Percentiles rank a stretch among this genome's conserved stretches.
These are phyloP conservation scores for Halesus radiatus DNA, from an alignment of 1,140 invertebrate species.

Conservation along the genomic window DNA sequence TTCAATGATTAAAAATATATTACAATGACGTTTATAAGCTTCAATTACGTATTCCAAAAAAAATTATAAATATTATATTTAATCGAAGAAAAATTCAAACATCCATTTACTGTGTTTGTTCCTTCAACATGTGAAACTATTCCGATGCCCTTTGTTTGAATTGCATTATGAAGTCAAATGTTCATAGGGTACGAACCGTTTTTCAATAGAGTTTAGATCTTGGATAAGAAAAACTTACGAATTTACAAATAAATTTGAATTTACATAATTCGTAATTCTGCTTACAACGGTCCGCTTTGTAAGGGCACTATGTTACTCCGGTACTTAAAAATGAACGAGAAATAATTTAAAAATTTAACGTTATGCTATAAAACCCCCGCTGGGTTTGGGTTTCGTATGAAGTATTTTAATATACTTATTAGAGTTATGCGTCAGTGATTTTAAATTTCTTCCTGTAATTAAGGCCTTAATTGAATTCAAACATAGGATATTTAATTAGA, in stretches of 20 bases:
- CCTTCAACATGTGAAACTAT: neutral
- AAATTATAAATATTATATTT: too few species aligned
- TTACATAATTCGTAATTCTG: slow-evolving; percentile 8
- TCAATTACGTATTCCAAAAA: too few species aligned
- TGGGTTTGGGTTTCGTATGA: neutral
- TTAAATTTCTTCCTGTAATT: slow-evolving; percentile 7
- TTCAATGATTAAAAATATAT: too few species aligned
- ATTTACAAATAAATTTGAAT: neutral
- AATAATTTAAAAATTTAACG: neutral
- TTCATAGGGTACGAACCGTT: neutral
- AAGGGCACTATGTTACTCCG: too few species aligned
- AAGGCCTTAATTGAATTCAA: neutral
- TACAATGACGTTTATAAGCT: too few species aligned
- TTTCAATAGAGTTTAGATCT: neutral
- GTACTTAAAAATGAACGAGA: neutral
- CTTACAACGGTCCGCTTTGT: neutral
- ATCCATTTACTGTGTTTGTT: too few species aligned
- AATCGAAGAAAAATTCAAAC: too few species aligned
- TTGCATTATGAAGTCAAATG: slow-evolving; percentile 21
- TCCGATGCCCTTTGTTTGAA: slow-evolving; percentile 2
- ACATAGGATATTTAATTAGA: neutral
- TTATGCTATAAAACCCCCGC: neutral
- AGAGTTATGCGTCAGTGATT: slow-evolving; percentile 10
- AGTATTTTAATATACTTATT: neutral
- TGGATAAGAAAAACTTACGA: neutral